phyloP scores from a whole-genome alignment of 2,113 vertebrate species.

The Pseudolaguvia tuberculata region DNA sequence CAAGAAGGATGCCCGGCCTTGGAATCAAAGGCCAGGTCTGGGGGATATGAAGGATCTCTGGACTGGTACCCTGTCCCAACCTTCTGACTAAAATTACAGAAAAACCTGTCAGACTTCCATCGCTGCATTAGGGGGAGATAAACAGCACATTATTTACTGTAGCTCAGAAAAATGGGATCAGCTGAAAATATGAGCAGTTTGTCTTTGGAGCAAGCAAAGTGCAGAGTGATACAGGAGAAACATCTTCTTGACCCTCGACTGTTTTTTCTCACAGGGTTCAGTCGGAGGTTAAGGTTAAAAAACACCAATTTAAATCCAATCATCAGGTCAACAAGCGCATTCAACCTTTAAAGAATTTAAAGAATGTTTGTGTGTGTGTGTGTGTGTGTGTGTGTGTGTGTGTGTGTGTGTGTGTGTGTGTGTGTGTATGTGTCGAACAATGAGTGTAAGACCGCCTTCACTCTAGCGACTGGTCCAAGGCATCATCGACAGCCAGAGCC shows the following conservation, averaged over 20 bases:
- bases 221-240: not conserved
- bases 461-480: conserved; percentile 77
- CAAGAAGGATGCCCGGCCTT: no score
- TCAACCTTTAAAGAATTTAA: conserved; percentile 46
- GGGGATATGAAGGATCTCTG: no score
- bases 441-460: conserved; percentile 48
- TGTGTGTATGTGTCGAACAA: conserved; percentile 52
- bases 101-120: no score
- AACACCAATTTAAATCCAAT: conserved; percentile 2
- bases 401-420: no score
- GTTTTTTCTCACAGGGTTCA: not conserved
- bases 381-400: conserved; percentile 57
- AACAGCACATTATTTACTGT: no score
- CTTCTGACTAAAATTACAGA: no score
- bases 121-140: no score
- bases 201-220: conserved; percentile 12
- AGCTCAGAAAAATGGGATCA: not conserved
- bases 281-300: not conserved
- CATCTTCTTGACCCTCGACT: no score
- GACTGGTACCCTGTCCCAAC: no score
- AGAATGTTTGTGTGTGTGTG: conserved; percentile 63
- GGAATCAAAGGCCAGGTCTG: no score
- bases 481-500: conserved; percentile 78
- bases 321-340: not conserved
- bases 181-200: no score